Evolutionary conservation across 1,140 invertebrate species (phyloP).

Genomic region (Bombus affinis): DNA sequence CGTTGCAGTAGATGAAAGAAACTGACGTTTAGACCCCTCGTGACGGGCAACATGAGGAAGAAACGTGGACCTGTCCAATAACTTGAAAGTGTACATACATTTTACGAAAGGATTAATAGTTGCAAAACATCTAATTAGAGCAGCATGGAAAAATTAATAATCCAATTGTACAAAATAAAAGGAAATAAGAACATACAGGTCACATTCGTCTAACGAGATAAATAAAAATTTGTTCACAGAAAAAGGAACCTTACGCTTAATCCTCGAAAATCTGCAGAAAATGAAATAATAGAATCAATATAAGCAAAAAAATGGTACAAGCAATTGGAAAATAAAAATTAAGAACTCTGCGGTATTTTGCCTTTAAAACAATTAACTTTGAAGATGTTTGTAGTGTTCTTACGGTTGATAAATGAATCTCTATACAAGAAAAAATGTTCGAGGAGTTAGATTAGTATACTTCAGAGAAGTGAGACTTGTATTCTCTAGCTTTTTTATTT

Average conservation of each 20-base stretch:
- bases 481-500: neutral
- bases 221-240: neutral
- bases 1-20: neutral
- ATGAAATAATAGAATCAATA: neutral
- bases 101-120: neutral
- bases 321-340: neutral
- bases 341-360: neutral
- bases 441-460: neutral
- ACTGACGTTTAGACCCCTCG: slow-evolving; percentile 2
- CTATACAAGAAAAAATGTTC: neutral
- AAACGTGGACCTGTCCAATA: neutral
- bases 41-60: neutral
- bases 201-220: too few relatives aligned
- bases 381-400: neutral
- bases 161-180: neutral
- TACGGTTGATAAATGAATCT: neutral
- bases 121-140: neutral
- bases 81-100: neutral
- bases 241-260: neutral
- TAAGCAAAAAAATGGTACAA: neutral
- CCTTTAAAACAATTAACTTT: neutral
- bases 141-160: neutral
- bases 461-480: neutral
- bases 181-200: neutral
- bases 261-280: neutral